These are phyloP conservation scores for Parauchenoglanis ngamensis DNA, from an alignment of 2,797 vertebrate genomes.

Conservation along the genomic window DNA sequence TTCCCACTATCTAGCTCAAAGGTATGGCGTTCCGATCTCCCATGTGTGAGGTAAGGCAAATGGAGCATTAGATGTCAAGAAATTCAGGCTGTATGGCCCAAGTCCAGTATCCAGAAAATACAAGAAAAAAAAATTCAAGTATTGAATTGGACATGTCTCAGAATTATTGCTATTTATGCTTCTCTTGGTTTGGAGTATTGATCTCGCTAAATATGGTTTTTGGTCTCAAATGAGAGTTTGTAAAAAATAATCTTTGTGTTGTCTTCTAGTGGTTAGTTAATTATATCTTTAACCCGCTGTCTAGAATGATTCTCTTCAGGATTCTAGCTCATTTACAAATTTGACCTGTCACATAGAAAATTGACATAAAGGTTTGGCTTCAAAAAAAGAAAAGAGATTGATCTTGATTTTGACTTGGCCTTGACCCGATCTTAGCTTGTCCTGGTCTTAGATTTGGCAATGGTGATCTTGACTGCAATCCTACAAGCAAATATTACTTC, in stretches of 20 bases:
- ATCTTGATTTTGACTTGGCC: background rate
- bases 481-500: background rate
- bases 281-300: background rate
- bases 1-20: background rate
- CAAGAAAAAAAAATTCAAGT: too few relatives aligned
- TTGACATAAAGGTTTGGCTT: background rate
- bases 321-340: background rate
- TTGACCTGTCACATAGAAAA: background rate
- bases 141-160: background rate
- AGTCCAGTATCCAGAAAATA: background rate
- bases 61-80: background rate
- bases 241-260: background rate
- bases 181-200: background rate
- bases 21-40: background rate
- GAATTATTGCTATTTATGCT: background rate
- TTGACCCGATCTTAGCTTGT: background rate
- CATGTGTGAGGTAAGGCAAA: background rate
- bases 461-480: background rate
- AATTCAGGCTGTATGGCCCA: background rate
- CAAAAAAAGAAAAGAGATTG: background rate
- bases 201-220: background rate
- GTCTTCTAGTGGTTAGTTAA: background rate
- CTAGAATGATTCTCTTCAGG: background rate
- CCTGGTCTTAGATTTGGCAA: background rate
- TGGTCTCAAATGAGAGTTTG: background rate